These are phyloP conservation scores for Athene cunicularia DNA, from an alignment of 2,113 vertebrate genomes.

Conservation along the genomic window DNA sequence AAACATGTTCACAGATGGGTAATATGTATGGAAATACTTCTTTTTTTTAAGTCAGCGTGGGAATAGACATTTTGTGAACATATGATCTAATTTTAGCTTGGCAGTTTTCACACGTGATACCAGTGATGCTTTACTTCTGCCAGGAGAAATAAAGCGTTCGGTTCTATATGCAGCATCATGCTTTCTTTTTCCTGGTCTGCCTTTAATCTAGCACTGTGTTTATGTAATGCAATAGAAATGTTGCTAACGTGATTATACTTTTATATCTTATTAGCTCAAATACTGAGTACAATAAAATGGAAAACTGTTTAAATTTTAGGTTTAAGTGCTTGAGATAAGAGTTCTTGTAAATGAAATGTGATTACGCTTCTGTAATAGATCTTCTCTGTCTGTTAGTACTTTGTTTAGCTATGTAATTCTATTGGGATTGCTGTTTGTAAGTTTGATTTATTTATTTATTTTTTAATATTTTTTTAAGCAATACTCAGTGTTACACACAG, in stretches of 20 bases:
- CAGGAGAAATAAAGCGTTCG: background rate
- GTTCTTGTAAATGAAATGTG: conserved; percentile 73
- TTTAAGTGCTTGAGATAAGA: conserved; percentile 71
- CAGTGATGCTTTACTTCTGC: background rate
- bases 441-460: background rate
- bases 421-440: conserved; percentile 24
- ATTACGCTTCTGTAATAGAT: conserved; percentile 67
- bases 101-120: background rate
- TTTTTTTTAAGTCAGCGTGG: background rate
- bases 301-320: conserved; percentile 64
- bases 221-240: conserved; percentile 62
- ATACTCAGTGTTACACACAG: conserved; percentile 12
- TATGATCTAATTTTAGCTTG: background rate
- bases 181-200: conserved; percentile 6
- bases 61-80: background rate
- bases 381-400: conserved; percentile 48
- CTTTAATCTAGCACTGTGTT: conserved; percentile 29
- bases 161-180: background rate
- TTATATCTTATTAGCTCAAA: conserved; percentile 69
- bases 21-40: background rate
- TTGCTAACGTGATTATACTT: conserved; percentile 64
- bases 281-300: conserved; percentile 66
- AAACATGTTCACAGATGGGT: accelerated
- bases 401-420: conserved; percentile 65
- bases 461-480: background rate